Percentiles rank a stretch among this genome's conserved stretches.
Evolutionary conservation across 2,797 vertebrate genomes (phyloP).

Genomic region (Spondyliosoma cantharus): DNA sequence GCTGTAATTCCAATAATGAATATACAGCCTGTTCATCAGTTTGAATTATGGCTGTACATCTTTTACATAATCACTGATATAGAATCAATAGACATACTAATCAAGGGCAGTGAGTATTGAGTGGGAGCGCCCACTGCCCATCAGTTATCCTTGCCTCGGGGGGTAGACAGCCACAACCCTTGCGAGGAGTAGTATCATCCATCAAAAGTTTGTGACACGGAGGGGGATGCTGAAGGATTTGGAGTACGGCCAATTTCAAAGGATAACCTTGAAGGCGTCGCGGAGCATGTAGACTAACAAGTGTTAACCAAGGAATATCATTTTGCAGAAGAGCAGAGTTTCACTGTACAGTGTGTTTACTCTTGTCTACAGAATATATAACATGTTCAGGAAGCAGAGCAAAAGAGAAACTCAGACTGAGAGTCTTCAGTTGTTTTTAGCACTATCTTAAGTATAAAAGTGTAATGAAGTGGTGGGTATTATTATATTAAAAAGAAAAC

Average conservation of each 20-base stretch:
- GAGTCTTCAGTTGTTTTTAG: constrained; percentile 2
- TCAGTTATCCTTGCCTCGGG: constrained; percentile 76
- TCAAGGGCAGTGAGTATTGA: constrained; percentile 80
- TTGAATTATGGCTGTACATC: constrained; percentile 75
- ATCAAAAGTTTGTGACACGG: constrained; percentile 79
- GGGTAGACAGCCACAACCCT: constrained; percentile 69
- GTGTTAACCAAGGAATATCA: constrained; percentile 37
- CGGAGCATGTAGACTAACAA: constrained; percentile 40
- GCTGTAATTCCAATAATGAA: constrained; percentile 46
- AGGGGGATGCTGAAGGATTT: constrained; percentile 57
- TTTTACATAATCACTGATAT: constrained; percentile 81
- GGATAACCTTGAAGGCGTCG: constrained; percentile 73
- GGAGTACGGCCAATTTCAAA: constrained; percentile 64
- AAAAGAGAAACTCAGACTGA: background rate
- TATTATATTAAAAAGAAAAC: background rate
- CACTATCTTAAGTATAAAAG: background rate
- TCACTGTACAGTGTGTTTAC: constrained; percentile 2
- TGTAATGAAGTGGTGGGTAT: too few relatives aligned
- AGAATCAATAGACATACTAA: constrained; percentile 80
- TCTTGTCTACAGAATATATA: constrained; percentile 4
- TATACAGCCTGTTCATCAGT: constrained; percentile 62
- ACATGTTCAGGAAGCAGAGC: constrained; percentile 2
- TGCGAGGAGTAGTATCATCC: constrained; percentile 71
- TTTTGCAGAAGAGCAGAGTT: constrained; percentile 9
- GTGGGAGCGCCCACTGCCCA: constrained; percentile 71